Base-by-base conservation (phyloP, 2,888 invertebrate genomes). In the Drosophila mercatorum region DNA sequence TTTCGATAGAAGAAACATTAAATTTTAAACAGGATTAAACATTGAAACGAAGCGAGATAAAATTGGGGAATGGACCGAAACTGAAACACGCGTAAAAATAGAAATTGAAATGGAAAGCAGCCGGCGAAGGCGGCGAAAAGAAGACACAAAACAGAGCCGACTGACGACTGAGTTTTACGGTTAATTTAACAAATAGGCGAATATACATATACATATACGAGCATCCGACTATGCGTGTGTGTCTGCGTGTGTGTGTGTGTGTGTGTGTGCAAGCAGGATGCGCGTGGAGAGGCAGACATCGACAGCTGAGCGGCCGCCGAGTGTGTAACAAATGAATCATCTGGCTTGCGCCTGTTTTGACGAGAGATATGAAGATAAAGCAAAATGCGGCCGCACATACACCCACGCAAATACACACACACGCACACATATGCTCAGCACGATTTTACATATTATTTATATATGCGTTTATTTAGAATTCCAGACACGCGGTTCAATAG, bases 171-270 rank as follows among this genome's bases (percentile, higher is more conserved):
- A 46, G 41, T 65, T 76, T 71, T 75, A 75, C 68, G 86, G 78
- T 75, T 83, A 68, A 76, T 76, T 88, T 83, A 83, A 78, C 87
- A 78, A 78, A 88, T 78, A 71, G 89, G 72, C 68, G 63, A 82
- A 66, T 75, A 36, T 51, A 66, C 17, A 17, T 22, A 2, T 22
- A 22, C 72, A 36, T 53, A 56, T 43, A 46, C 12, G 14, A 40
- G 40, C 58, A 58, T 40, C 47, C 47, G 28, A 38, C 47, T 40
- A 40, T 28, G 51, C 28, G 53, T 31, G 49, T 47, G 34, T 38
- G n/a, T 31, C 49, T 40, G 28, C 46, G 60, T 28, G 11, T n/a
- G 36, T 63, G 31, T 57, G 52, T 49, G 60, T 28, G 11, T n/a
- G 36, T 63, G 31, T 57, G 52, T 49, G 62, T 79, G 67, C 34